phyloP scores from a whole-genome alignment of 2,113 vertebrate genomes.

The Podarcis cretensis region DNA sequence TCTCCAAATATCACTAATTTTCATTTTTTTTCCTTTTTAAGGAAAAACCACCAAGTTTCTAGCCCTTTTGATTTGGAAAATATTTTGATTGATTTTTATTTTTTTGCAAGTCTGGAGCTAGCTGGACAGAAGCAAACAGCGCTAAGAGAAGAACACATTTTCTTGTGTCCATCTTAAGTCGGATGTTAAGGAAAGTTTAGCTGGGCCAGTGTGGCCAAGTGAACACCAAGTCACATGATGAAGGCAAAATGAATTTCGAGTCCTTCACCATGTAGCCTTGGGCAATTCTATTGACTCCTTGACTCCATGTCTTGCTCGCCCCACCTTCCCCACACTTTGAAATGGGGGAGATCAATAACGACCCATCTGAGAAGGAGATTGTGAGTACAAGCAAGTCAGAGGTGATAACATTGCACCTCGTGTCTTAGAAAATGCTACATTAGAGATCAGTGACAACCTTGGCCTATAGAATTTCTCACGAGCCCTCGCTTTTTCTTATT shows the following conservation, averaged over 20 bases:
- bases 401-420: not conserved
- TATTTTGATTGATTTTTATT: slow-evolving; percentile 34
- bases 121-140: slow-evolving; percentile 62
- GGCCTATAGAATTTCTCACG: slow-evolving; percentile 21
- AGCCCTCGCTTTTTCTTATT: slow-evolving; percentile 60
- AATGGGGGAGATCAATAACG: not conserved
- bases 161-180: slow-evolving; percentile 58
- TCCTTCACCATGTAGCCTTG: not conserved
- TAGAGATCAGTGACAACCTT: not conserved
- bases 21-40: slow-evolving; percentile 1
- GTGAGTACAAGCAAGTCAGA: not conserved
- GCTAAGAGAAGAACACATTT: slow-evolving; percentile 55
- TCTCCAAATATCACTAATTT: slow-evolving; percentile 45
- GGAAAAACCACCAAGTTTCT: slow-evolving; percentile 37
- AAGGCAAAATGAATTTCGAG: not conserved
- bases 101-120: slow-evolving; percentile 63
- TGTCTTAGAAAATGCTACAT: slow-evolving; percentile 22
- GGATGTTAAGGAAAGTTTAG: slow-evolving; percentile 46
- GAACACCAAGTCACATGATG: not conserved
- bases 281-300: not conserved
- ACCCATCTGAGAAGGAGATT: not conserved
- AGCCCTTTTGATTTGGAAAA: slow-evolving; percentile 74
- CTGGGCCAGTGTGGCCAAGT: not conserved
- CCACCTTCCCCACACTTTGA: not conserved
- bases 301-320: not conserved